Evolutionary conservation across 2,888 invertebrate genomes (phyloP).

Genomic region (Eupsilia transversa): DNA sequence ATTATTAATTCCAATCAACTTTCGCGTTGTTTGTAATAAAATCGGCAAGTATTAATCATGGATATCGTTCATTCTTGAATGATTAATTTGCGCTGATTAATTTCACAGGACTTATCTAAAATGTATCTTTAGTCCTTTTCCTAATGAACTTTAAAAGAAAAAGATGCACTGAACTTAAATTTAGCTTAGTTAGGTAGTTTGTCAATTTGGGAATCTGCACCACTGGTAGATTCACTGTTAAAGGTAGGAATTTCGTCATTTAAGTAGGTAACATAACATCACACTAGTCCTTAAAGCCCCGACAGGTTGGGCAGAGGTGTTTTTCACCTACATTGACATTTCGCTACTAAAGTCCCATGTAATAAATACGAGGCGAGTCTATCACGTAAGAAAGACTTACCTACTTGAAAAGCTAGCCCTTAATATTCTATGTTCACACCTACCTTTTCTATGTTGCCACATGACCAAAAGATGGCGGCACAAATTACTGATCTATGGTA

Average conservation of each 20-base stretch:
- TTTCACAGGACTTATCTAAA: too few relatives aligned
- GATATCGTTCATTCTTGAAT: neutral
- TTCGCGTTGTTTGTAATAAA: neutral
- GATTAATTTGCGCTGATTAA: too few relatives aligned
- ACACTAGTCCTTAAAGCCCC: neutral
- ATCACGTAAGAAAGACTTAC: neutral
- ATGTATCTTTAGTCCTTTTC: too few relatives aligned
- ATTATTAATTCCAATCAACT: neutral
- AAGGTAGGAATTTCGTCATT: neutral
- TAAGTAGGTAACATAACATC: neutral
- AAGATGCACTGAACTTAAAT: too few relatives aligned
- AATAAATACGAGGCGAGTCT: neutral
- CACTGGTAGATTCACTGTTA: neutral
- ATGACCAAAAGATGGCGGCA: neutral
- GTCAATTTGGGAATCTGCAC: too few relatives aligned
- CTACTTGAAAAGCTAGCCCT: too few relatives aligned
- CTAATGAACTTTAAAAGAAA: too few relatives aligned
- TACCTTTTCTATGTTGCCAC: too few relatives aligned
- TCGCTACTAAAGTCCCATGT: too few relatives aligned
- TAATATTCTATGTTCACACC: too few relatives aligned
- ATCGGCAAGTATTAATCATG: neutral
- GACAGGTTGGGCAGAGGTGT: neutral
- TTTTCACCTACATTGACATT: neutral
- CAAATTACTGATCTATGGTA: too few relatives aligned
- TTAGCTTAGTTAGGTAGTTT: too few relatives aligned